These are phyloP conservation scores for Hypomesus transpacificus DNA, from an alignment of 2,113 vertebrate species.

Conservation along the genomic window DNA sequence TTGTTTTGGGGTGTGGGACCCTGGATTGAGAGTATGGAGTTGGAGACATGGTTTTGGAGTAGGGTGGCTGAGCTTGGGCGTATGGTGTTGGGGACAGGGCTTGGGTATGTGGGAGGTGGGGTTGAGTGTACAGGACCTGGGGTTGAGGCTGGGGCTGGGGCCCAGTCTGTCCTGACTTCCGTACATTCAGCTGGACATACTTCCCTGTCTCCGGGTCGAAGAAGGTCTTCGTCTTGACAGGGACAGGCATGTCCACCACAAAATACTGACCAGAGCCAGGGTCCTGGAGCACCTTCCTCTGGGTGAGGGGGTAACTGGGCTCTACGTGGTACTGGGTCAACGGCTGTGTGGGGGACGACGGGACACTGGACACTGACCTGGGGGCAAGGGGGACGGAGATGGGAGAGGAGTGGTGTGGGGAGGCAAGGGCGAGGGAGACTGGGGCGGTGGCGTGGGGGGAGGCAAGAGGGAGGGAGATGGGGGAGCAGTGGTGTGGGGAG, in stretches of 20 bases:
- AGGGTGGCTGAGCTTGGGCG: constrained; percentile 10
- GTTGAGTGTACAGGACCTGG: constrained; percentile 33
- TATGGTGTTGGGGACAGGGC: constrained; percentile 33
- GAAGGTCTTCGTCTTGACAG: constrained; percentile 90
- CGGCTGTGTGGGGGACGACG: constrained; percentile 40
- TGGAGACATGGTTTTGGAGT: not conserved
- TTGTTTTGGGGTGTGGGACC: constrained; percentile 1
- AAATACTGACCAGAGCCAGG: constrained; percentile 92
- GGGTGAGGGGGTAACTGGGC: constrained; percentile 72
- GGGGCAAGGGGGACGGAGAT: constrained; percentile 7
- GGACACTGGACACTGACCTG: constrained; percentile 48
- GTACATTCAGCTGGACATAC: constrained; percentile 86
- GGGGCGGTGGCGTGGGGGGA: constrained; percentile 42
- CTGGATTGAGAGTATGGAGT: constrained; percentile 29
- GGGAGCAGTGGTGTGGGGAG: constrained; percentile 24
- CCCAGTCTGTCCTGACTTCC: constrained; percentile 67
- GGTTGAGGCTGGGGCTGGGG: constrained; percentile 46
- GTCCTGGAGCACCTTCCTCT: constrained; percentile 90
- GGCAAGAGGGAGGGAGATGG: constrained; percentile 31
- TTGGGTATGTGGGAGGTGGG: constrained; percentile 44
- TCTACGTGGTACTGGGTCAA: constrained; percentile 56
- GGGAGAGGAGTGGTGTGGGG: constrained; percentile 38
- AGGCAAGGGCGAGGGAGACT: constrained; percentile 32
- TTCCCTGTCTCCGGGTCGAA: constrained; percentile 93
- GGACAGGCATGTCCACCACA: constrained; percentile 86